Percentiles rank a stretch among this genome's conserved stretches.
phyloP scores from a whole-genome alignment of 2,888 invertebrate species.

The Platycheirus albimanus region DNA sequence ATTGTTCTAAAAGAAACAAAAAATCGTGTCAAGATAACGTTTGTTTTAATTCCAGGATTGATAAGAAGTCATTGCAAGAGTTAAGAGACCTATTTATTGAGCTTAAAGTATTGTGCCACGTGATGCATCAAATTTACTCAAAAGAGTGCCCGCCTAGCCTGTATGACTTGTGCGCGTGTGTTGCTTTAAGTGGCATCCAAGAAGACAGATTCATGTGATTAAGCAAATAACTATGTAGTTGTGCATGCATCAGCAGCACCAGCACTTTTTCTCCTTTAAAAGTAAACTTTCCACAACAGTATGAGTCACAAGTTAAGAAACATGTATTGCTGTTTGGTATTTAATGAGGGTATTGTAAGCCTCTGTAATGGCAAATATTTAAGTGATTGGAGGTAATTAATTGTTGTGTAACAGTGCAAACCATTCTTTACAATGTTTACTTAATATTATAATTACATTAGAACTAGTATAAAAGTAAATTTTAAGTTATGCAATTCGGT shows the following conservation, averaged over 20 bases:
- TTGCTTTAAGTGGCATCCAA: conserved; percentile 18
- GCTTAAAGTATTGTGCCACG: conserved; percentile 6
- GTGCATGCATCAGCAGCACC: conserved; percentile 7
- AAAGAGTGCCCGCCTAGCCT: conserved; percentile 21
- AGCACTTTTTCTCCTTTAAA: conserved; percentile 21
- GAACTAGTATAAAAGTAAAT: too few species aligned
- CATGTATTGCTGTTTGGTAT: background rate
- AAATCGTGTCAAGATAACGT: background rate
- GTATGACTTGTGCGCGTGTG: conserved; percentile 20
- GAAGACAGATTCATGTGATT: conserved; percentile 19
- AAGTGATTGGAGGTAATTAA: conserved; percentile 1
- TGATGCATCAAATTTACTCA: conserved; percentile 30
- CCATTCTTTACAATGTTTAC: conserved; percentile 13
- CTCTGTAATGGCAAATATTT: background rate
- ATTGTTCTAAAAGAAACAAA: conserved; percentile 14
- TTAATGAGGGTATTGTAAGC: too few species aligned
- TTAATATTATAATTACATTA: conserved; percentile 20
- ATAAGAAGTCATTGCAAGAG: background rate
- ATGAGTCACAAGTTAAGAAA: conserved; percentile 28
- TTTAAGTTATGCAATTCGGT: too few species aligned
- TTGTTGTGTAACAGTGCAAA: conserved; percentile 12
- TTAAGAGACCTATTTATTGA: conserved; percentile 18
- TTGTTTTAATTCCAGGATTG: conserved; percentile 18
- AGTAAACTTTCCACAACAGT: conserved; percentile 16
- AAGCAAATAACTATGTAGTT: conserved; percentile 32